phyloP scores from a whole-genome alignment of 2,888 invertebrate genomes.

The Andrena bicolor region DNA sequence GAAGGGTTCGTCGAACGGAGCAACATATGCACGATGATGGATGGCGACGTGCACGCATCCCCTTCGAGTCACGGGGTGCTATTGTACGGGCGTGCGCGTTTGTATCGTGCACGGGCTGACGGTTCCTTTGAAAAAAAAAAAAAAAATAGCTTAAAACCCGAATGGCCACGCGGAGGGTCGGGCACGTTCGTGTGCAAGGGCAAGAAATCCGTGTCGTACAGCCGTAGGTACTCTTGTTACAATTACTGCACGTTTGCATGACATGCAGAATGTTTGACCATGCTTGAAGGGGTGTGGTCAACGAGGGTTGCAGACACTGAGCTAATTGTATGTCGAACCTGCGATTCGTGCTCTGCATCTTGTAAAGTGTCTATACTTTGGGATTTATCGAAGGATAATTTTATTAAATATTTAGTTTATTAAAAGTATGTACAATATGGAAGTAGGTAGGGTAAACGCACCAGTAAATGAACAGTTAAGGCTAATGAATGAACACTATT shows the following conservation, averaged over 20 bases:
- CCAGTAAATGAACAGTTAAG: too few relatives aligned
- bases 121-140: constrained; percentile 56
- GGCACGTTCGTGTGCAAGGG: constrained; percentile 15
- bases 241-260: constrained; percentile 43
- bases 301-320: not conserved
- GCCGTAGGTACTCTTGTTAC: constrained; percentile 20
- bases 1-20: constrained; percentile 66
- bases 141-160: constrained; percentile 45
- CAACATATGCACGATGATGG: constrained; percentile 77
- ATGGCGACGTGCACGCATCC: constrained; percentile 69
- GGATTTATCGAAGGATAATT: too few relatives aligned
- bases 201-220: constrained; percentile 39
- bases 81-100: constrained; percentile 52
- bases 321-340: constrained; percentile 4
- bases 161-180: constrained; percentile 39
- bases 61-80: constrained; percentile 56
- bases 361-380: not conserved
- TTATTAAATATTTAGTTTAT: too few relatives aligned
- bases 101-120: constrained; percentile 45
- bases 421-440: too few relatives aligned
- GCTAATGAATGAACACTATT: too few relatives aligned
- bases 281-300: constrained; percentile 17
- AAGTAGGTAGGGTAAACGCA: too few relatives aligned
- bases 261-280: constrained; percentile 24
- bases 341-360: not conserved